Base-by-base conservation (phyloP, 2,888 invertebrate genomes). In the Proisotoma minuta region DNA sequence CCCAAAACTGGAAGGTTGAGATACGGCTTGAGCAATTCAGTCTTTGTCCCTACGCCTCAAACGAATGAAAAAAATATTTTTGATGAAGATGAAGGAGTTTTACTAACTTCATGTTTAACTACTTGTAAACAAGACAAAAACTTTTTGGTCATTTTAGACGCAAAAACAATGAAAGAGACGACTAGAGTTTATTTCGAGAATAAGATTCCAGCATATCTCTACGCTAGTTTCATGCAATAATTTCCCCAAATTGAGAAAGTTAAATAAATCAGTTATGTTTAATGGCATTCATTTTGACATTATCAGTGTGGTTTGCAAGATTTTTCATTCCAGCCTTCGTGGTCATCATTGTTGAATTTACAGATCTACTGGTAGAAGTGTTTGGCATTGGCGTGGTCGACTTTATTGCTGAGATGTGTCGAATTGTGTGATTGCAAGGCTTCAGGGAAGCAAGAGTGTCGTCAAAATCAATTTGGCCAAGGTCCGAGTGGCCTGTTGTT, bases 401-500 rank as follows among this genome's bases (percentile, higher is more conserved):
- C 34, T 34, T 34, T 34, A 10, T 34, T 34, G n/a, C n/a, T n/a
- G n/a, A n/a, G n/a, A n/a, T n/a, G n/a, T 34, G 43, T 43, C 18
- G 43, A 15, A 5, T 5, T 43, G 10, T 43, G 43, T 43, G 5
- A 43, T n/a, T 20, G 20, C 43, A 43, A 43, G 43, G 43, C 20
- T n/a, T n/a, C 43, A 43, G 43, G 4, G 43, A 43, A 4, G 18
- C 43, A 4, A 43, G 43, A 12, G 4, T 15, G 18, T 68, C 53
- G 51, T 68, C 65, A 60, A 68, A 68, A 29, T 63, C 22, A 27
- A 60, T 48, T 22, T 28, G 58, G 34, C 60, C 51, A 5, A 68
- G 59, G 43, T 59, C 48, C 10, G 62, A 60, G 43, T 68, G 68
- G 2, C 65, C 62, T 39, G 26, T 39, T 1, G 60, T 59, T 52